Base-by-base conservation (phyloP, 35 echinoderm and acorn worm genomes). In the Eucidaris tribuloides region DNA sequence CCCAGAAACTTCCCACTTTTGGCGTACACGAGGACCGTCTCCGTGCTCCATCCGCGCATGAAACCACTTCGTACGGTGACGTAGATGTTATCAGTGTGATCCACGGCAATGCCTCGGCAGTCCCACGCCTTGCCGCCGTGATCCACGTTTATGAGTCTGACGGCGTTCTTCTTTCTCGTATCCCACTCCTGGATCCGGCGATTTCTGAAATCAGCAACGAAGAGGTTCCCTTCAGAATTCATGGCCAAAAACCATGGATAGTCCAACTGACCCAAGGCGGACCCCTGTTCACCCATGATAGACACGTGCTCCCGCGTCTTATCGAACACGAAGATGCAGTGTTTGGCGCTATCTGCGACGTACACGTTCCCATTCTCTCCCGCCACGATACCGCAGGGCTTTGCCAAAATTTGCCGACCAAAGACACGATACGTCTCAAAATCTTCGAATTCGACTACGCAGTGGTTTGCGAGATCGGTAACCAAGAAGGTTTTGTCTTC, bases 21-120 rank as follows among this genome's bases (percentile, higher is more conserved):
- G 33, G 41, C 74, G 79, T 89, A 89, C 3, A 89, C 87, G 31
- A 79, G 81, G 27, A 89, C 79, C 19, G 61, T 58, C 30, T 89
- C 87, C 36, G 25, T 40, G 37, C 68, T 74, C 63, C 65, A 89
- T 3, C 45, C 42, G 23, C 37, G 23, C 49, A 46, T 58, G 33
- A 50, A 38, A 2, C 79, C 87, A 74, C 62, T 80, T 2, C 87
- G 78, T 5, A 62, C 87, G 2, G 87, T 83, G 28, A 89, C 87
- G 55, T 56, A 89, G 64, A 89, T 83, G 60, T 89, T 89, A 36
- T 89, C 87, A 32, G 71, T 56, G 3, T n/a, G 18, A 71, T 89
- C 87, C 2, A 89, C 27, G n/a, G 65, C 87, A 14, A 89, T 42
- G 7, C 87, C 87, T 30, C 87, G 24, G 35, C 87, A 89, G 22